Evolutionary conservation across 2,113 vertebrate genomes (phyloP).

Genomic region (Tenebrosternarchus preto): DNA sequence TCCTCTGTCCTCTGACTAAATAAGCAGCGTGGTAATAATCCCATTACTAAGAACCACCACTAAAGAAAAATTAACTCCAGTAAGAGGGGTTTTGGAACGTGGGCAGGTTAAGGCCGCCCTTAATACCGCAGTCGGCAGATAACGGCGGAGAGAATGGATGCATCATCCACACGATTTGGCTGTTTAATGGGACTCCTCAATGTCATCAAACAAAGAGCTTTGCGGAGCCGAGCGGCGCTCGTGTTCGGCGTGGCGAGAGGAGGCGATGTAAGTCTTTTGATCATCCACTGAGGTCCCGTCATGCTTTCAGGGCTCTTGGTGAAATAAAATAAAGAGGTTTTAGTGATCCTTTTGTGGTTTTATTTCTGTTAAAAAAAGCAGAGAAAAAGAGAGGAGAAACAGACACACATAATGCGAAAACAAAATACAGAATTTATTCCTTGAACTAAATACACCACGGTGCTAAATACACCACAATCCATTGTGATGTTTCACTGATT

Average conservation of each 20-base stretch:
- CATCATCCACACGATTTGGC: slow-evolving; percentile 24
- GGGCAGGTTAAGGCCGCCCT: background rate
- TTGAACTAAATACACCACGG: slow-evolving; percentile 3
- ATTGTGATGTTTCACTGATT: background rate
- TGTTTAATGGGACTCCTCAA: slow-evolving; percentile 35
- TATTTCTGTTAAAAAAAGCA: too few species aligned
- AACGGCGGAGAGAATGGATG: slow-evolving; percentile 26
- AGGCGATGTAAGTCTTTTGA: slow-evolving; percentile 49
- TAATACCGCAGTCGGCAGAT: slow-evolving; percentile 44
- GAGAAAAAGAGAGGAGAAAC: background rate
- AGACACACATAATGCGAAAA: slow-evolving; percentile 1
- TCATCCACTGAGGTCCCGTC: slow-evolving; percentile 41
- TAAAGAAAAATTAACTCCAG: slow-evolving; percentile 37
- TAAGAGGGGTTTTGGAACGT: background rate
- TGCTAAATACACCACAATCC: slow-evolving; percentile 5
- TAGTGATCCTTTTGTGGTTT: slow-evolving; percentile 45
- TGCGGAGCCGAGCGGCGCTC: slow-evolving; percentile 38
- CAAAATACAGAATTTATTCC: slow-evolving; percentile 16
- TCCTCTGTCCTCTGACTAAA: background rate
- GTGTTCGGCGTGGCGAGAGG: slow-evolving; percentile 38
- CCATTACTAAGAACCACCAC: slow-evolving; percentile 36
- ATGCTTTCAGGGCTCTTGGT: slow-evolving; percentile 46
- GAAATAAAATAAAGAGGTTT: slow-evolving; percentile 52
- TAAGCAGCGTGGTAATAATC: slow-evolving; percentile 41
- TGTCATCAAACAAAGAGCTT: slow-evolving; percentile 44